Percentiles rank a stretch among this genome's conserved stretches.
phyloP scores from a whole-genome alignment of 2,888 invertebrate genomes.

The Lucinisca nassula region DNA sequence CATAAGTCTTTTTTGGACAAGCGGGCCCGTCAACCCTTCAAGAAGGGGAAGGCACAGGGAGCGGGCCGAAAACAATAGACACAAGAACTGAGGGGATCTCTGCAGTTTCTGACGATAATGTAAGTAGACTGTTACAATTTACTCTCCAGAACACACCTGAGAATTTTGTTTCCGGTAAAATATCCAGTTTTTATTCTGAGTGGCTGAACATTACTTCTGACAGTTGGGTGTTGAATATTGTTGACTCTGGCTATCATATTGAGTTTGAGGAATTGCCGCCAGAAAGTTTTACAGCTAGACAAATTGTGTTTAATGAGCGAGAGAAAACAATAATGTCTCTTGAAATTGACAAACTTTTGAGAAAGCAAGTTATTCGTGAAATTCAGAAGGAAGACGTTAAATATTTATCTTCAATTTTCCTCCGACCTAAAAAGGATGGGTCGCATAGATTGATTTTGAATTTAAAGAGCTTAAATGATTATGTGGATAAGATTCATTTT shows the following conservation, averaged over 20 bases:
- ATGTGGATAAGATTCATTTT: conserved; percentile 56
- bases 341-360: not conserved
- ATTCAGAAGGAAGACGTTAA: not conserved
- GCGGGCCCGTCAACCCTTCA: not conserved
- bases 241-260: not conserved
- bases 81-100: too few species aligned
- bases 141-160: not conserved
- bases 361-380: not conserved
- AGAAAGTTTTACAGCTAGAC: too few species aligned
- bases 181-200: not conserved
- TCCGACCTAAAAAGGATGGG: conserved; percentile 49
- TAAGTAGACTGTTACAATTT: not conserved
- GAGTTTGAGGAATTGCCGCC: not conserved
- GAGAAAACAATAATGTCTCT: not conserved
- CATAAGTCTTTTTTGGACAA: not conserved
- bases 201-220: not conserved
- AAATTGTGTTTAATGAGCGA: not conserved
- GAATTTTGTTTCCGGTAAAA: not conserved
- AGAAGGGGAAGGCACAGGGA: not conserved
- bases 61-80: too few species aligned
- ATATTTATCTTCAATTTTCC: conserved; percentile 34
- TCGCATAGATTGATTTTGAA: conserved; percentile 55
- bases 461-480: conserved; percentile 48
- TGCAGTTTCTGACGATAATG: too few species aligned
- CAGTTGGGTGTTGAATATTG: not conserved